Base-by-base conservation (phyloP, 2,888 invertebrate species). In the Pseudococcus jackbeardsleyi region DNA sequence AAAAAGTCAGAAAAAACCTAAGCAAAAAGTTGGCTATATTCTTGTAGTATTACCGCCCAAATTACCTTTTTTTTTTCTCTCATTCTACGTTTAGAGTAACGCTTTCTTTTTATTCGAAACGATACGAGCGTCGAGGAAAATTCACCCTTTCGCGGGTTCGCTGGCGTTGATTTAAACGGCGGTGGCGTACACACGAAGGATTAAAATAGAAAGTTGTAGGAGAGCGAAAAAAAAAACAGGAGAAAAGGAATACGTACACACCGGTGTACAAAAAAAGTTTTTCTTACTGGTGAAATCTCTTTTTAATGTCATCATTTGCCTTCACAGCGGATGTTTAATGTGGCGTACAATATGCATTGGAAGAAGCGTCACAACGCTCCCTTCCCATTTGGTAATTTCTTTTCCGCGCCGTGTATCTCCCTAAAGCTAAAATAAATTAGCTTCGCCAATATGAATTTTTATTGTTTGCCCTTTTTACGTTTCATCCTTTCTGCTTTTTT, bases 381-480 rank as follows among this genome's bases (percentile, higher is more conserved):
- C 88, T 79, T 50, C 88, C 54, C 54, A 79, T 88, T 88, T 50
- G 50, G 88, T 88, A 88, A 88, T 88, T 88, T 88, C 88, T 88
- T 88, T 88, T 88, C 88, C 82, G 79, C 82, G 82, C 15, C 15
- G 15, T 88, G 50, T 50, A 88, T 82, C 88, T 88, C 89, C 89
- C 88, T 88, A 85, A 88, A 88, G 88, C 88, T 84, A 90, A 90
- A 90, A 90, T 90, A 90, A 89, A 90, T 90, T 90, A 90, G 89
- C 89, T 89, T 87, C 89, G 89, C 89, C 89, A 90, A 89, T 89
- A 89, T 90, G 90, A 89, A 90, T 90, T 90, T 90, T 90, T 90
- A 90, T 90, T 90, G 90, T 89, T 88, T 88, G 88, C 68, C 88
- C 85, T 85, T 84, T 84, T 84, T 82, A 84, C 84, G 79, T 79